phyloP scores from a whole-genome alignment of 2,888 invertebrate genomes.

The Sinhomidia bicolor region DNA sequence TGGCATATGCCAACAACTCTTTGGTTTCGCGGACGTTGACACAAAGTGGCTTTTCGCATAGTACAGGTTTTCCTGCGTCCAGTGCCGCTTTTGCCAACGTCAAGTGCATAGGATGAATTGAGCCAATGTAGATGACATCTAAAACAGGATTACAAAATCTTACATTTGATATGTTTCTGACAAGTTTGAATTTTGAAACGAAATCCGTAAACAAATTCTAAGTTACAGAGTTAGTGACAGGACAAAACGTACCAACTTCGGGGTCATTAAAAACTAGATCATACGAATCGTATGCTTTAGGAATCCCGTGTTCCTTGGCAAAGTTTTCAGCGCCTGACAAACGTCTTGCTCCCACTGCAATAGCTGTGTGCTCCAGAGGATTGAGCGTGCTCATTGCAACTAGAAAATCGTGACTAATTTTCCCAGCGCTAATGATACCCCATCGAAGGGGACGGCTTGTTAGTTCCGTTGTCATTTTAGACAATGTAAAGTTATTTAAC shows the following conservation, averaged over 20 bases:
- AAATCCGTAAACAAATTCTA: too few relatives aligned
- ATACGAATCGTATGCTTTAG: slow-evolving; percentile 89
- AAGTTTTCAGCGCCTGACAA: slow-evolving; percentile 88
- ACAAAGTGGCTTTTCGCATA: slow-evolving; percentile 95
- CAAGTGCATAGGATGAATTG: slow-evolving; percentile 89
- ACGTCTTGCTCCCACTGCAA: slow-evolving; percentile 90
- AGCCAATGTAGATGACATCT: slow-evolving; percentile 94
- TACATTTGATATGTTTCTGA: not conserved
- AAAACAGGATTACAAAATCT: not conserved
- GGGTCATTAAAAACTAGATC: slow-evolving; percentile 88
- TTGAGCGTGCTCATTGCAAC: slow-evolving; percentile 87
- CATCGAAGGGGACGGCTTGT: slow-evolving; percentile 85
- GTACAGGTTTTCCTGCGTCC: slow-evolving; percentile 90
- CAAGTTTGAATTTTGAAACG: not conserved
- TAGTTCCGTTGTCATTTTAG: slow-evolving; percentile 1
- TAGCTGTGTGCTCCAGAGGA: slow-evolving; percentile 86
- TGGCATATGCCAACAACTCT: slow-evolving; percentile 85
- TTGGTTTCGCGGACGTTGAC: slow-evolving; percentile 89
- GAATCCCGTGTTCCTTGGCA: slow-evolving; percentile 88
- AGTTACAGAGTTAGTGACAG: not conserved
- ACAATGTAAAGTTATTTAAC: not conserved
- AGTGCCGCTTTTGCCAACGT: slow-evolving; percentile 88
- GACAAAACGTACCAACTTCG: slow-evolving; percentile 86
- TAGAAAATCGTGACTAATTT: slow-evolving; percentile 93
- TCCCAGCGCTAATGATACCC: slow-evolving; percentile 93